Base-by-base conservation (phyloP, 2,797 vertebrate species). In the Babyrousa celebensis region DNA sequence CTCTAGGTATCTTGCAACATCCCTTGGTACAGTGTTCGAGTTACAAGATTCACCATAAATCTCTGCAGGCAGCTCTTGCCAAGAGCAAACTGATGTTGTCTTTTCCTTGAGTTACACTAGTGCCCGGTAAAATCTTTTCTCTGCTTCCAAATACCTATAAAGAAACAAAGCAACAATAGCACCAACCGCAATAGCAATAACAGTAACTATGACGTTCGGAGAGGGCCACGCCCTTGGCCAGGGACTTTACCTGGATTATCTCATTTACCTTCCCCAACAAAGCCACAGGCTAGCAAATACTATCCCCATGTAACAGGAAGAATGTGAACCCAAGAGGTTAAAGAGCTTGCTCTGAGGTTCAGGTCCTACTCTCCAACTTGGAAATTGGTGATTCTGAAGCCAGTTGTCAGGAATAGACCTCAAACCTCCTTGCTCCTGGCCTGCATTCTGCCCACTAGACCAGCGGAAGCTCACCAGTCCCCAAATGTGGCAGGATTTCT, bases 51-150 rank as follows among this genome's bases (percentile, higher is more conserved):
- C 17, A 11, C 60, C 11, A 1, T 25, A 9, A 62, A 40, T 87
- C 72, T 60, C 80, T 40, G 3, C 32, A 40, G 65, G 67, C 3
- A 21, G 52, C 80, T 77, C 67, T 78, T 48, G 36, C 72, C 62
- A 54, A 72, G 85, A 87, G 65, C 89, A 79, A 75, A 74, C 16
- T 6, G 11, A 23, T 0, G 6, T 32, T 68, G 78, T 48, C 56
- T 95, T 88, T 60, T 21, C 92, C 43, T 68, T 62, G 72, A 79
- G 10, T 60, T 63, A 75, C 12, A 29, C 78, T 12, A 18, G 94
- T 9, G 15, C 60, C 75, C 40, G 5, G 21, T 62, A 40, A 88
- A 29, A 74, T 92, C 60, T 25, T 58, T 90, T 70, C 36, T 74
- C 12, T 58, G 52, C 86, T 80, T 54, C 75, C 92, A 63, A 77